These are phyloP conservation scores for Acropternis orthonyx DNA, from an alignment of 2,797 vertebrate genomes.

Conservation along the genomic window DNA sequence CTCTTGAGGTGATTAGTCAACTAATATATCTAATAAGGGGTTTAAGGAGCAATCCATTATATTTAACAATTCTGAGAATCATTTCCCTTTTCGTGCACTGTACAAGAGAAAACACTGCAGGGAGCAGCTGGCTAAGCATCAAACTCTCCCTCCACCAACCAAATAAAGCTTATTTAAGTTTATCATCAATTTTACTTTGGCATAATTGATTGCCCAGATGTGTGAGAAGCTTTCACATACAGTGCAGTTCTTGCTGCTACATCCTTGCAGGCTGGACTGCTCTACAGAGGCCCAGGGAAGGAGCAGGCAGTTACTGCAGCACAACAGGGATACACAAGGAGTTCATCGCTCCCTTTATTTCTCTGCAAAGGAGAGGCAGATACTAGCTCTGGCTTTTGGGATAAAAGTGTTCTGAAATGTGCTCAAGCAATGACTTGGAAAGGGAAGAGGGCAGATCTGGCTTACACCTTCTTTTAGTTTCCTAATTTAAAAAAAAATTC, in stretches of 20 bases:
- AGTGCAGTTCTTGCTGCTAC: neutral
- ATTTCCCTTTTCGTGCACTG: neutral
- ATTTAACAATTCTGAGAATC: conserved; percentile 32
- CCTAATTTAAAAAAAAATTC: neutral
- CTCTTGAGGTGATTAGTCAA: conserved; percentile 39
- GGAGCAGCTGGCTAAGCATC: neutral
- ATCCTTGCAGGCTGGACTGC: neutral
- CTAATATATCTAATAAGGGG: conserved; percentile 26
- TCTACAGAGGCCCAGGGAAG: neutral
- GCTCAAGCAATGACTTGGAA: neutral
- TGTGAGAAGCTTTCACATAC: neutral
- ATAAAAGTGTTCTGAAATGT: neutral
- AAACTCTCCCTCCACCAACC: neutral
- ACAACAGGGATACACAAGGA: neutral
- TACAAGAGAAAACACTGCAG: neutral
- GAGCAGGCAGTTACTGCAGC: neutral
- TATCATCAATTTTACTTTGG: neutral
- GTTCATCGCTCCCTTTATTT: neutral
- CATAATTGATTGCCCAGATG: conserved; percentile 46
- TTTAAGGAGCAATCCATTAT: conserved; percentile 40
- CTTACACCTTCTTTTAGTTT: neutral
- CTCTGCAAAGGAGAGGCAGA: neutral
- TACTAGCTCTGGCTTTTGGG: neutral
- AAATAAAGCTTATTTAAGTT: neutral
- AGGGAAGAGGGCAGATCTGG: neutral